Percentiles rank a stretch among this genome's conserved stretches.
Conservation (phyloP, 92 coral and sea anemone species). For the Diadumene lineata region DNA sequence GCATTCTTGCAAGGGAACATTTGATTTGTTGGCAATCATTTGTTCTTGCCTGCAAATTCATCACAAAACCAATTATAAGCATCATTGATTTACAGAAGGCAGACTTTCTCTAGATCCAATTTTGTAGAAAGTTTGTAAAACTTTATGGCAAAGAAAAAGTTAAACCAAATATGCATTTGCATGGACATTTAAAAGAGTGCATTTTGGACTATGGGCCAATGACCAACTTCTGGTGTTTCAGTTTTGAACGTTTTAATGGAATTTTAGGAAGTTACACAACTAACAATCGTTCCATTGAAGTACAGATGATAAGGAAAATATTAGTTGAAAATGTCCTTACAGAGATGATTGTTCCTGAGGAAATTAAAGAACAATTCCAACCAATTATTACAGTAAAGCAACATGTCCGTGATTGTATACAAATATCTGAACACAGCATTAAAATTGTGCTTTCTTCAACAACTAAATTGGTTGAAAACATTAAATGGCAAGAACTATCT, state of each 20-base stretch:
- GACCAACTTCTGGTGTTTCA: conserved; percentile 52
- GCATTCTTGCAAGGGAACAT: conserved; percentile 30
- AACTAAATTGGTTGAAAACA: neutral
- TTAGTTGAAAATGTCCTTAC: conserved; percentile 6
- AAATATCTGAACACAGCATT: neutral
- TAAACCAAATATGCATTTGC: too few relatives aligned
- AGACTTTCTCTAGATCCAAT: conserved; percentile 7
- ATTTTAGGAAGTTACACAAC: conserved; percentile 51
- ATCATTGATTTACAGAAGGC: conserved; percentile 23
- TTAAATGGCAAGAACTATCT: neutral
- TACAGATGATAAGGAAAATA: conserved; percentile 63
- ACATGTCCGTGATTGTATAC: too few relatives aligned
- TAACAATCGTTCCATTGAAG: conserved; percentile 60
- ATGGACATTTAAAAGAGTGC: conserved; percentile 39
- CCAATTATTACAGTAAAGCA: conserved; percentile 6
- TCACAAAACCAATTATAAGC: conserved; percentile 20
- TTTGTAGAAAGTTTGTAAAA: conserved; percentile 18
- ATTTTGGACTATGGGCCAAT: conserved; percentile 54
- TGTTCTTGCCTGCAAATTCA: conserved; percentile 39
- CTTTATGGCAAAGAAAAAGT: conserved; percentile 32
- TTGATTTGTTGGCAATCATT: conserved; percentile 43
- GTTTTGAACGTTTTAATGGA: conserved; percentile 46
- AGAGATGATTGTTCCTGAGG: neutral
- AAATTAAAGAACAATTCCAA: neutral
- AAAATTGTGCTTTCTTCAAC: neutral